phyloP scores from a whole-genome alignment of 2,113 vertebrate species.

The Ameiurus melas region DNA sequence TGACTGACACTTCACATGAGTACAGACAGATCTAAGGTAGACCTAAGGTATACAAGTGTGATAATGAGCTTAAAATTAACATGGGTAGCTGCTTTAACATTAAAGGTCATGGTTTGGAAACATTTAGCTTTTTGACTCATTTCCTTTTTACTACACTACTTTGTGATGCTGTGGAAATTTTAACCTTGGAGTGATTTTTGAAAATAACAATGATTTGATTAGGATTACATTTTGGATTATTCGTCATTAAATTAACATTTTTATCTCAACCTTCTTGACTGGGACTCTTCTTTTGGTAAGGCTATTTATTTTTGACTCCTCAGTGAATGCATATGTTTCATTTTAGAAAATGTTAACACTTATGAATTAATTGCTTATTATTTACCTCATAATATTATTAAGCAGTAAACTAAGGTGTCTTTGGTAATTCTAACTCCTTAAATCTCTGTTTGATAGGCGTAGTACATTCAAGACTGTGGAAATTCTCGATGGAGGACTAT shows the following conservation, averaged over 20 bases:
- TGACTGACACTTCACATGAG: neutral
- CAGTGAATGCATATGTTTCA: neutral
- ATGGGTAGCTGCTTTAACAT: neutral
- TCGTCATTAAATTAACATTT: neutral
- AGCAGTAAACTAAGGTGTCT: neutral
- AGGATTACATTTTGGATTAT: neutral
- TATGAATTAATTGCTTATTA: neutral
- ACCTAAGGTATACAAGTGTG: neutral
- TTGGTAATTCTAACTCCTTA: neutral
- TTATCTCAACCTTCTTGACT: neutral
- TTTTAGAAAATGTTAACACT: neutral
- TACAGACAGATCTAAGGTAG: neutral
- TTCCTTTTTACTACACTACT: neutral
- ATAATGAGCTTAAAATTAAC: neutral
- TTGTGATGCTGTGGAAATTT: neutral
- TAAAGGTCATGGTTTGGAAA: no score
- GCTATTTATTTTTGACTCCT: neutral
- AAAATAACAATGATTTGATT: neutral
- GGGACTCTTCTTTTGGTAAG: constrained; percentile 3
- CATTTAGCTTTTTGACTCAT: neutral
- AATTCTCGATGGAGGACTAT: neutral
- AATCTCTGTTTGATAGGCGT: neutral
- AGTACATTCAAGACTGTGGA: neutral
- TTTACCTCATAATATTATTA: neutral
- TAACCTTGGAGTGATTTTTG: neutral